Evolutionary conservation across 2,113 vertebrate species (phyloP), one percentile per base, ranked within the genome.

Genomic region (Oreochromis niloticus): DNA sequence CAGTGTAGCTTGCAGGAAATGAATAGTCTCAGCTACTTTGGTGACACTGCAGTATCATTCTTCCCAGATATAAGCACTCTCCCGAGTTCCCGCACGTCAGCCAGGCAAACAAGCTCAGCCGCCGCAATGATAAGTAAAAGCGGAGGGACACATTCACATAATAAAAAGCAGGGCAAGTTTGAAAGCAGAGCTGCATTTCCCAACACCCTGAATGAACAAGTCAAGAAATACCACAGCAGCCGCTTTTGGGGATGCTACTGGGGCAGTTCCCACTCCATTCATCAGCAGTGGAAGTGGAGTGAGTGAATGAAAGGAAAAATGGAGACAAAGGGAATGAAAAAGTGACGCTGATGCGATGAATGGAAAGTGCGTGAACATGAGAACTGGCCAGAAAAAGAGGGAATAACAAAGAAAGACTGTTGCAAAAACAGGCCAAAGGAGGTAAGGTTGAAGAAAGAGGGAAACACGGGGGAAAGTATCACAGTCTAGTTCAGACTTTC

Each of bases 401-500:
- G 36, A 46, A 22, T 80, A 87, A 80, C 85, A 90, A 41, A 84
- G 55, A 55, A 57, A 32, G 78, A 83, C 59, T 6, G 59, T 36
- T 34, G 68, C 14, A 39, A 52, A 57, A 85, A 83, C 61, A 83
- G 30, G 73, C 43, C 46, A 66, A 11, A 14, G 27, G 79, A 55
- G 48, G 5, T 12, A 43, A 24, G 52, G 57, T 50, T 4, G 32
- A 10, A 80, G 57, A 80, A 32, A 12, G 80, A 84, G 87, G 87
- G 56, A 90, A 36, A 88, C 87, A 88, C 36, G 56, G 85, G 39
- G 19, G 81, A 75, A 4, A 87, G 75, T 19, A 12, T 16, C 27
- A 73, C 84, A 86, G 43, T 80, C 54, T 24, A 86, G 91, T 88
- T 91, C 90, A 89, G 82, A 92, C 81, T 89, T 89, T 91, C 87